Percentiles rank a stretch among this genome's conserved stretches.
Evolutionary conservation across 2,113 vertebrate species (phyloP).

Genomic region (Pseudonaja textilis): DNA sequence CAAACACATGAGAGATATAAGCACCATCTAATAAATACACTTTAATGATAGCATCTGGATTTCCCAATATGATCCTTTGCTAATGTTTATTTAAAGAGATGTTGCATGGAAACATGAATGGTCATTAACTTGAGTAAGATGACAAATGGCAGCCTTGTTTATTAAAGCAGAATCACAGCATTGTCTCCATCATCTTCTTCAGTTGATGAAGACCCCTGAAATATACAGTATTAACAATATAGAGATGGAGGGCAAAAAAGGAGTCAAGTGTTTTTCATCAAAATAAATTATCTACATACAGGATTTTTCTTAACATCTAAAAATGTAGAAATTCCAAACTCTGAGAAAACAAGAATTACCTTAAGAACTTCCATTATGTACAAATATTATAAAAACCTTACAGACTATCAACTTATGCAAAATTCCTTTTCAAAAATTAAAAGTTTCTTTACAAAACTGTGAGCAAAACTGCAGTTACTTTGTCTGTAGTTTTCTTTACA

Average conservation of each 20-base stretch:
- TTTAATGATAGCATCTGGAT: neutral
- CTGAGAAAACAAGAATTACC: conserved; percentile 77
- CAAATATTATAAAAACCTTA: conserved; percentile 83
- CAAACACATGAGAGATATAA: neutral
- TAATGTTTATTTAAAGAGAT: neutral
- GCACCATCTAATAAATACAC: neutral
- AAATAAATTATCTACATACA: conserved; percentile 90
- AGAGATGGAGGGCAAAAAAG: conserved; percentile 50
- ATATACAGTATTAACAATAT: conserved; percentile 67
- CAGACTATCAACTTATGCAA: conserved; percentile 70
- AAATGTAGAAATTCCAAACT: conserved; percentile 79
- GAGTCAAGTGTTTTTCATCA: conserved; percentile 71
- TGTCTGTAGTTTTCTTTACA: conserved; percentile 67
- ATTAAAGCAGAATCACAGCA: conserved; percentile 68
- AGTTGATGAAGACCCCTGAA: conserved; percentile 65
- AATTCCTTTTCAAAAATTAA: conserved; percentile 72
- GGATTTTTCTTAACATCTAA: conserved; percentile 71
- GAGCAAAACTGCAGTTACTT: conserved; percentile 59
- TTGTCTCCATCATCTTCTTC: conserved; percentile 61
- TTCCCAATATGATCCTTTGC: neutral
- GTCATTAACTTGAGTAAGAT: conserved; percentile 47
- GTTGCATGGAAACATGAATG: conserved; percentile 2
- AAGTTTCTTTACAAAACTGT: conserved; percentile 60
- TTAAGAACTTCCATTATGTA: conserved; percentile 82
- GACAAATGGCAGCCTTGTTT: conserved; percentile 61